A percentile compares a stretch with the other conserved stretches of the same genome.
Evolutionary conservation across 2,113 vertebrate species (phyloP).

Genomic region (Xiphias gladius): DNA sequence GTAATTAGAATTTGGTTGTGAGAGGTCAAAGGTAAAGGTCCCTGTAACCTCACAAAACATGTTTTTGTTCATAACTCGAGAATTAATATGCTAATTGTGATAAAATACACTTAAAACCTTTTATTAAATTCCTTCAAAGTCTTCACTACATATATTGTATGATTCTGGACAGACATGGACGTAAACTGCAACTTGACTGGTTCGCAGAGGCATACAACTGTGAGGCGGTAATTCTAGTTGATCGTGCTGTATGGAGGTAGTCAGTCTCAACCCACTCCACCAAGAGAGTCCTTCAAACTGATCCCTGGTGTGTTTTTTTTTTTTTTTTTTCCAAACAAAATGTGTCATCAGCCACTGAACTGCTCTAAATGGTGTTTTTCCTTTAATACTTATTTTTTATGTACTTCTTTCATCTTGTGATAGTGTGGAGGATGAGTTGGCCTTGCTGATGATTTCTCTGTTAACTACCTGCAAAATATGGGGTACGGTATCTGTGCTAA

Average conservation of each 20-base stretch:
- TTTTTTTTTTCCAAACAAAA: not conserved
- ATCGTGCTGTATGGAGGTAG: slow-evolving; percentile 10
- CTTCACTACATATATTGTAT: too few relatives aligned
- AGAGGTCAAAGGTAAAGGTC: too few relatives aligned
- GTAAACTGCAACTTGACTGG: too few relatives aligned
- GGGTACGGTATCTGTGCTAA: not conserved
- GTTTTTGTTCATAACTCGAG: too few relatives aligned
- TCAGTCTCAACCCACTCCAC: not conserved
- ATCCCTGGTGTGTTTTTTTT: not conserved
- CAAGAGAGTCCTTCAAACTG: not conserved
- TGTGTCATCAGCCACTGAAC: not conserved
- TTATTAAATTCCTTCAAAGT: too few relatives aligned
- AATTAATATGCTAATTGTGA: too few relatives aligned
- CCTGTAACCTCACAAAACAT: too few relatives aligned
- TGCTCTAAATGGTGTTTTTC: not conserved
- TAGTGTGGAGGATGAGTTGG: not conserved
- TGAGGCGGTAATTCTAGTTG: too few relatives aligned
- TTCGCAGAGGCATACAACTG: too few relatives aligned
- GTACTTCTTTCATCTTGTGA: not conserved
- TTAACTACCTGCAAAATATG: not conserved
- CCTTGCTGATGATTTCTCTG: slow-evolving; percentile 3
- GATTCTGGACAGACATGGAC: too few relatives aligned
- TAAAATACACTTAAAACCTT: too few relatives aligned
- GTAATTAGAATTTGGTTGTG: too few relatives aligned
- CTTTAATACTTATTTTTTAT: not conserved